Base-by-base conservation (phyloP, 2,113 vertebrate genomes). In the Neogale vison region DNA sequence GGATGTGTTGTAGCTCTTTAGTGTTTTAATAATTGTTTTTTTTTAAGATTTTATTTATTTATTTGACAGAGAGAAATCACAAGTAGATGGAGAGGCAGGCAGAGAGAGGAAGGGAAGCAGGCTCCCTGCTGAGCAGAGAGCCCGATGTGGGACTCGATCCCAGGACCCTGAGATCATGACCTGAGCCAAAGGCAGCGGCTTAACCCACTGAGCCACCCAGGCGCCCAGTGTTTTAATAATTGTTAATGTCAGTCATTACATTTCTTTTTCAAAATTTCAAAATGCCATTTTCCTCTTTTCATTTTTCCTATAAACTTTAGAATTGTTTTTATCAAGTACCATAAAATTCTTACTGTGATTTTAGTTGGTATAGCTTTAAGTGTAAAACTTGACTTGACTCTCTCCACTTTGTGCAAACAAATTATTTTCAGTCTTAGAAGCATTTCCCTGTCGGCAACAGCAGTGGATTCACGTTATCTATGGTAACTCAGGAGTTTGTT, bases 241-340 rank as follows among this genome's bases (percentile, higher is more conserved):
- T 74, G 5, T 57, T 81, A 45, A 11, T 81, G 24, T 92, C 61
- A 11, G 61, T 80, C 26, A 57, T 74, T 84, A 63, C 2, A 18
- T 91, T 59, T 31, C 85, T 77, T 83, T 77, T 74, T 81, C 61
- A 82, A 94, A 85, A 55, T 92, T 65, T 89, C 45, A 93, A 90
- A 80, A 63, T 72, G 39, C 29, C 82, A 4, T 79, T 57, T 61
- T 71, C 45, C 71, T 24, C 69, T 67, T 87, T 88, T 67, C 55
- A 72, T 88, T 96, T 95, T 93, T 90, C 74, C 57, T 74, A 7
- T 81, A 89, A 93, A 74, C 83, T 77, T 59, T 63, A 95, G 55
- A 92, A 89, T 52, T 87, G 20, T 96, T 94, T 95, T 90, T 93
- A 61, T 57, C 52, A 61, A 39, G 47, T 74, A 17, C 61, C 79